Conservation (phyloP, 2,888 invertebrate species). For the Scotopteryx bipunctaria region DNA sequence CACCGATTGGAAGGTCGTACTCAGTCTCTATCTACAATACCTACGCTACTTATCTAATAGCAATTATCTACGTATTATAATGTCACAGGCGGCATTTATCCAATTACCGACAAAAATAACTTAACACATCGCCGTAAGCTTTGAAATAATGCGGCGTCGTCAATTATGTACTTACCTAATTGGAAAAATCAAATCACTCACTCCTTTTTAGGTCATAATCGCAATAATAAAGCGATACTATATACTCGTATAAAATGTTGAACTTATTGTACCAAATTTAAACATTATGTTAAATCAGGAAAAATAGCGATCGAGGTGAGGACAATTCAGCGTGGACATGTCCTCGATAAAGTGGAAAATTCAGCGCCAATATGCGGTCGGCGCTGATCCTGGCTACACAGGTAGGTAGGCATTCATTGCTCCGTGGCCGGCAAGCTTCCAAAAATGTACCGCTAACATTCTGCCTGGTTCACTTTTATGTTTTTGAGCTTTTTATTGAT, state of each 20-base stretch:
- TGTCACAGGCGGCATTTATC: conserved; percentile 11
- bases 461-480: conserved; percentile 2
- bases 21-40: conserved; percentile 15
- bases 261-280: too few relatives aligned
- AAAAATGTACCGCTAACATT: conserved; percentile 31
- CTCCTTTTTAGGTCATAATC: too few relatives aligned
- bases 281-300: conserved; percentile 5
- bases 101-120: conserved; percentile 6
- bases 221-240: too few relatives aligned
- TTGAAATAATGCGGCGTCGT: not conserved
- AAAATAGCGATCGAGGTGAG: conserved; percentile 16
- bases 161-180: too few relatives aligned
- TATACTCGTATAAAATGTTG: too few relatives aligned
- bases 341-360: conserved; percentile 45
- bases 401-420: conserved; percentile 18
- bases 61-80: conserved; percentile 10
- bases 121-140: not conserved
- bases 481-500: conserved; percentile 6
- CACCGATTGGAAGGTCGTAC: conserved; percentile 4
- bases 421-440: conserved; percentile 33
- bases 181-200: too few relatives aligned
- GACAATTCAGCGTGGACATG: conserved; percentile 23
- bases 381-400: conserved; percentile 44
- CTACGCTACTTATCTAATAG: conserved; percentile 9
- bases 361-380: conserved; percentile 46